Base-by-base conservation (phyloP, 2,888 invertebrate genomes). In the Eupithecia insigniata region DNA sequence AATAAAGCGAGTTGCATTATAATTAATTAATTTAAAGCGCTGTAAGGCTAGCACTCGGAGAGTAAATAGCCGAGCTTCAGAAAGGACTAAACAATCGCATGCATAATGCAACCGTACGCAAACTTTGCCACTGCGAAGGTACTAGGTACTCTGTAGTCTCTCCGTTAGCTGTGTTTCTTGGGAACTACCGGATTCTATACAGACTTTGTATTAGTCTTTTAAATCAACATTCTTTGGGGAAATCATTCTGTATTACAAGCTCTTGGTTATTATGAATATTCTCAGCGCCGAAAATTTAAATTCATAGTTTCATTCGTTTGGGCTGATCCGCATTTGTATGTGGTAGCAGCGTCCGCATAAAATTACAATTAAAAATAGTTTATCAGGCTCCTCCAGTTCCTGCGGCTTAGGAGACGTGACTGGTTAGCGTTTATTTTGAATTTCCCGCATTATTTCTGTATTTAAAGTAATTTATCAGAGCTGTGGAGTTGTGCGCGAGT, bases 51-150 rank as follows among this genome's bases (percentile, higher is more conserved):
- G 18, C 28, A 2, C 60, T 18, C 22, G 5, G 2, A 62, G 61
- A 62, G 61, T 32, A 30, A n/a, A 32, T 32, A 32, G 8, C 18
- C 10, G n/a, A 62, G 12, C 61, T 62, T 32, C 32, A 28, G 62
- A 43, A 64, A 68, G 51, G 39, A 51, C 69, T 65, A 72, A 70
- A 70, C 51, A 34, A 36, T 66, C 30, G 36, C 39, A 58, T 76
- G 76, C 76, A 73, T 74, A 43, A 72, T 72, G 73, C 73, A 74
- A 70, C 65, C 46, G 43, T 61, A 67, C 64, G 55, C 70, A 66
- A 73, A 66, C 73, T 67, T 28, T 10, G n/a, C n/a, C 32, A 4
- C 12, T 62, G 61, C 61, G 4, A n/a, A n/a, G n/a, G n/a, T n/a
- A n/a, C n/a, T n/a, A n/a, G n/a, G n/a, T 8, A n/a, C 34, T 61